Evolutionary conservation across 2,113 vertebrate genomes (phyloP), one percentile per base, ranked within the genome.

Genomic region (Arothron firmamentum): DNA sequence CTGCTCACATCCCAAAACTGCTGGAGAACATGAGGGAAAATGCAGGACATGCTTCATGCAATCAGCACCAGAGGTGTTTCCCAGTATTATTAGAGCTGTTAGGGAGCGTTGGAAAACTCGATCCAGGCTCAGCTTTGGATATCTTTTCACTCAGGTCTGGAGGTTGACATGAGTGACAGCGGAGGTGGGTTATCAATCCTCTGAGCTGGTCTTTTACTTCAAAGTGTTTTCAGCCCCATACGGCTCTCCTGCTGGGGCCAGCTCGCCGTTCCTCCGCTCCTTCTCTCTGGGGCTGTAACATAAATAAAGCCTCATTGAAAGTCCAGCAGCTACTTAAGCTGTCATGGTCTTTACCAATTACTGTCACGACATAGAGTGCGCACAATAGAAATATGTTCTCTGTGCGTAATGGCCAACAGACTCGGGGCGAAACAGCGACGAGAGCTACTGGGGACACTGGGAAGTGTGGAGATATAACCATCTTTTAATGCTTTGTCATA

Each of bases 281-380:
- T 73, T 88, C 81, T 87, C 82, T 85, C 78, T 74, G 65, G 74
- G 75, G 80, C 85, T 83, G 81, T 80, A 91, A 88, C 89, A 92
- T 90, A 91, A 92, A 92, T 90, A 90, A 90, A 90, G 84, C 62
- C 83, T 80, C 69, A 84, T 88, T 91, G 90, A 90, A 87, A 88
- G 85, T 88, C 86, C 75, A 80, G 77, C 79, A 86, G 87, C 87
- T 87, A 89, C 88, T 91, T 89, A 90, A 90, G 86, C 90, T 91
- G 90, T 92, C 90, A 92, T 81, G 89, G 80, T 90, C 90, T 88
- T 89, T 87, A 90, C 86, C 90, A 90, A 92, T 92, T 91, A 91
- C 88, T 82, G 87, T 90, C 82, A 86, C 79, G 49, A 83, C 52
- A 56, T 74, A 19, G 80, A 57, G 68, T 77, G 73, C 61, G 82